Conservation (phyloP, 2,888 invertebrate species). For the Andrena bucephala region DNA sequence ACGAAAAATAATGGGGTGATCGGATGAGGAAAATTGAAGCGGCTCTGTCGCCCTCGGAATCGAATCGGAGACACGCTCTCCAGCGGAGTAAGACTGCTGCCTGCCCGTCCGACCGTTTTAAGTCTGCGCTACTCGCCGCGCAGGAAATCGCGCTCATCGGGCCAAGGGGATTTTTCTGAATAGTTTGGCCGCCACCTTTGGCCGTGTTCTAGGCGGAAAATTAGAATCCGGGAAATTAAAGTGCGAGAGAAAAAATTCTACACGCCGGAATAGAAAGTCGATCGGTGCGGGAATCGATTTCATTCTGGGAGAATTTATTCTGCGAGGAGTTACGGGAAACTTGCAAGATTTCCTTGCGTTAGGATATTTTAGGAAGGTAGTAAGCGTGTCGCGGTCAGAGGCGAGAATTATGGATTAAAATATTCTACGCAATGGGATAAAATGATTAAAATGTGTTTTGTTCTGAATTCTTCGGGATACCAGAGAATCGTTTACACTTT, state of each 20-base stretch:
- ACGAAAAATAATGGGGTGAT: slow-evolving; percentile 29
- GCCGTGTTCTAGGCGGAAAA: background rate
- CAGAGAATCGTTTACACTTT: background rate
- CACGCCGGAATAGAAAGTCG: background rate
- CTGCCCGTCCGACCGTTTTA: slow-evolving; percentile 10
- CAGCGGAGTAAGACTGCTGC: background rate
- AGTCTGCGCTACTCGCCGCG: slow-evolving; percentile 12
- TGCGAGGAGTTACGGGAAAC: background rate
- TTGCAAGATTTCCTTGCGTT: no score
- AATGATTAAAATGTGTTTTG: no score
- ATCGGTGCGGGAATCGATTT: background rate
- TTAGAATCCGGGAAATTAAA: slow-evolving; percentile 9
- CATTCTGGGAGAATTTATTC: background rate
- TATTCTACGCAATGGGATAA: no score
- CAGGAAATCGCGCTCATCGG: background rate
- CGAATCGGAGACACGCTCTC: background rate
- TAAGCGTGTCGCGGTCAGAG: no score
- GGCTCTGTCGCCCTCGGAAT: slow-evolving; percentile 13
- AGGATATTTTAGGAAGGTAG: no score
- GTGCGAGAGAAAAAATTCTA: background rate
- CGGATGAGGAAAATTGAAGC: slow-evolving; percentile 21
- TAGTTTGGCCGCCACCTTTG: background rate
- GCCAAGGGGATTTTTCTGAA: background rate
- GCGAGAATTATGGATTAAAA: no score
- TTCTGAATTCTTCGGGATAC: background rate